A percentile compares a stretch with the other conserved stretches of the same genome.
phyloP scores from a whole-genome alignment of 2,888 invertebrate species.

The Drosophila gaucha region DNA sequence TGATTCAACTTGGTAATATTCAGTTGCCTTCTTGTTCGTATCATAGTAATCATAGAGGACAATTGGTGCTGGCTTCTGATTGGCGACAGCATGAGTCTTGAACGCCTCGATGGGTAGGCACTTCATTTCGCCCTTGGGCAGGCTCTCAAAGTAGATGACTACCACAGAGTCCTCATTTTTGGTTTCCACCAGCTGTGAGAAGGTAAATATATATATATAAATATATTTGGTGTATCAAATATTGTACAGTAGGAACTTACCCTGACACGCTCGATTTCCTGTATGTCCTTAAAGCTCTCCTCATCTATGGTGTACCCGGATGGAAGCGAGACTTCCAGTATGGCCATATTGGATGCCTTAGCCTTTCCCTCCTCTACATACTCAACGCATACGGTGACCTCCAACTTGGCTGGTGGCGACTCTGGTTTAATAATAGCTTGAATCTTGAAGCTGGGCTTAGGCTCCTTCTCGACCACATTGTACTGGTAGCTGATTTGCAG shows the following conservation, averaged over 20 bases:
- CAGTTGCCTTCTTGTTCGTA: conserved; percentile 86
- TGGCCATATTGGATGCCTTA: conserved; percentile 93
- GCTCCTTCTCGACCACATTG: conserved; percentile 93
- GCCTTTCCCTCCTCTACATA: conserved; percentile 84
- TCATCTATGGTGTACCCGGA: conserved; percentile 95
- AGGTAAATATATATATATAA: not conserved
- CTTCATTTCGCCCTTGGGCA: conserved; percentile 86
- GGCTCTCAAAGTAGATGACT: conserved; percentile 90
- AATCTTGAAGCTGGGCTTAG: conserved; percentile 93
- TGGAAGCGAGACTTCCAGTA: conserved; percentile 94
- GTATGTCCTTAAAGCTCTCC: conserved; percentile 89
- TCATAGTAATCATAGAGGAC: conserved; percentile 96
- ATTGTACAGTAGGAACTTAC: conserved; percentile 56
- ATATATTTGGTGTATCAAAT: not conserved
- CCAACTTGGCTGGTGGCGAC: conserved; percentile 91
- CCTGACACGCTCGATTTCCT: conserved; percentile 84
- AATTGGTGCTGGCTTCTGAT: conserved; percentile 94
- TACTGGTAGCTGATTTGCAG: conserved; percentile 92
- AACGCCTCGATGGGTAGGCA: conserved; percentile 94
- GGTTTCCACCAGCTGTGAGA: conserved; percentile 87
- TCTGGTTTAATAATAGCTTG: conserved; percentile 92
- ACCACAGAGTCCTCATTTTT: conserved; percentile 88
- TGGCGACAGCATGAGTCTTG: conserved; percentile 92
- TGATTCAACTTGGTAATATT: conserved; percentile 74
- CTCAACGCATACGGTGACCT: conserved; percentile 92